Base-by-base conservation (phyloP, 2,113 vertebrate species). In the Xenopus laevis region DNA sequence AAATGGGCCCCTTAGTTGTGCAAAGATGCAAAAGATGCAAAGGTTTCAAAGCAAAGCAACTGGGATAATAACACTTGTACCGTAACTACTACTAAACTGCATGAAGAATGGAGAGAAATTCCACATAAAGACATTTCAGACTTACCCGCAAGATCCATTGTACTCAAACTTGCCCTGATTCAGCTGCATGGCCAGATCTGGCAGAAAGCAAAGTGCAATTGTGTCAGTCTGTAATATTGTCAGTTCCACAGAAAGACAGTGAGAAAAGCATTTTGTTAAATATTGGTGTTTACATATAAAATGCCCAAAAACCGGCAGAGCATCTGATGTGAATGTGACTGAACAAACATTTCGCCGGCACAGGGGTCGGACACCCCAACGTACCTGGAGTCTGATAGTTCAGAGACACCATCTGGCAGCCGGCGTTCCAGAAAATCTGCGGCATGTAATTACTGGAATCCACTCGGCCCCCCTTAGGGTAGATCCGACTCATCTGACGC, bases 361-460 rank as follows among this genome's bases (percentile, higher is more conserved):
- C 79, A n/a, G n/a, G n/a, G 82, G 80, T 47, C 84, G 82, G 86
- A 83, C 27, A 78, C 79, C 65, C 69, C 82, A 79, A 79, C 85
- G 80, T 97, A 99, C 97, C 97, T 97, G 97, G 95, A 89, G 96
- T 98, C 90, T 99, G 97, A 92, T 95, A 99, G 95, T 99, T 98
- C 87, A 98, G 95, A 0, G 97, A 98, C 87, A 99, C 97, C 97
- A 99, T 99, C 96, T 99, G 97, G 95, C 97, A 99, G 82, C 97
- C 97, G 80, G 97, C 97, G 84, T 99, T 99, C 97, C 97, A 99
- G 96, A 99, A 99, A 95, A 99, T 98, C 87, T 99, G 97, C 92
- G 97, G 97, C 97, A 98, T 98, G 91, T 99, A 99, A 95, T 99
- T 99, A 93, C 95, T 98, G 93, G 97, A 99, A 90, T 99, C 97